Base-by-base conservation (phyloP, 2,113 vertebrate genomes). In the Jacana jacana region DNA sequence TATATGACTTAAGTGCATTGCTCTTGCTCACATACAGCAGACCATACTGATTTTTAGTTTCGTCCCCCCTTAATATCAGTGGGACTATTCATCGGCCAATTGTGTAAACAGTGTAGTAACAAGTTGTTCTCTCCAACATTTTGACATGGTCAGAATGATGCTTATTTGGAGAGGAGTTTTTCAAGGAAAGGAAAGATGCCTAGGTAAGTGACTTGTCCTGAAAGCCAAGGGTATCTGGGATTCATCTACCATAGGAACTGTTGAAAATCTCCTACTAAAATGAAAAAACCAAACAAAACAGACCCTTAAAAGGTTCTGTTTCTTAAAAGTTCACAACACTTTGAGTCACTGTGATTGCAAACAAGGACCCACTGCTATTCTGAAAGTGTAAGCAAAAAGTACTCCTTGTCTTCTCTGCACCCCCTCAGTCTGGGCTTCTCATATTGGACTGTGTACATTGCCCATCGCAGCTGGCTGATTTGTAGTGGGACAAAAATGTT, bases 191-290 rank as follows among this genome's bases (percentile, higher is more conserved):
- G 6, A 78, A 73, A 63, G 22, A 19, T 2, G 0, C 20, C 20
- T 24, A 18, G 17, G 20, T 71, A 76, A 46, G 8, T 1, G 0
- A 24, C 44, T 61, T 80, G 24, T 5, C n/a, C 22, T 6, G 7
- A 54, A 73, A 86, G 28, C 17, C 35, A 28, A 65, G 33, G 14
- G 48, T 31, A 61, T 70, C 46, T 83, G 46, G 51, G 30, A 77
- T 68, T 69, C 16, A 51, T 51, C 33, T 89, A 35, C 33, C 22
- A 10, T 49, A 28, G 60, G 17, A 88, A 42, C 19, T 70, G 49
- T 25, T 92, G 68, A 77, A 93, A 81, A 73, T 84, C 39, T 81
- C 27, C 19, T 48, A 13, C 33, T 81, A 35, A 79, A 86, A 72
- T 33, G 5, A 35, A 60, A 60, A 69, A 88, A 69, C 52, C 12